These are phyloP conservation scores for Gymnopithys bicolor DNA, from an alignment of 2,797 vertebrate genomes.

Conservation along the genomic window DNA sequence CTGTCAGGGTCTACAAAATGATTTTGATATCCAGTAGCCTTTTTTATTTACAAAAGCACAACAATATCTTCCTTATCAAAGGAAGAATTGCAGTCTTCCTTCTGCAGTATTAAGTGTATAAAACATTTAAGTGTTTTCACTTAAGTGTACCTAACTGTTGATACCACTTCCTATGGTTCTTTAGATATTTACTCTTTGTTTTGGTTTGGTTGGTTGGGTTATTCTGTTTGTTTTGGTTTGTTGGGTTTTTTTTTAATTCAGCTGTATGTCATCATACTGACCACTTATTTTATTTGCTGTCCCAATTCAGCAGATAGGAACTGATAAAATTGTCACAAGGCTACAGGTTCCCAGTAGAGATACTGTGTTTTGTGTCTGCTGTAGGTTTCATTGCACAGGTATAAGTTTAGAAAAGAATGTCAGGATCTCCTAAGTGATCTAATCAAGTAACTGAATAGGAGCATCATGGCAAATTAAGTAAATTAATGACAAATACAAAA, in stretches of 20 bases:
- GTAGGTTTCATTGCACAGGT: background rate
- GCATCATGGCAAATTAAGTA: background rate
- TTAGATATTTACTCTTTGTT: background rate
- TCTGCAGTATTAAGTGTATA: background rate
- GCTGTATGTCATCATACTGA: background rate
- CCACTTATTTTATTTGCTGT: background rate
- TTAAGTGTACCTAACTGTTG: background rate
- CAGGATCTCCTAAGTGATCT: background rate
- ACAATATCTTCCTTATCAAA: background rate
- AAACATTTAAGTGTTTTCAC: background rate
- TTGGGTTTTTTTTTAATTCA: background rate
- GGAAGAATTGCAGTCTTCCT: background rate
- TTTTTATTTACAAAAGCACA: background rate
- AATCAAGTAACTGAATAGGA: background rate
- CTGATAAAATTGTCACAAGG: background rate
- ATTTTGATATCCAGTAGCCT: background rate
- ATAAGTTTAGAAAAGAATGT: background rate
- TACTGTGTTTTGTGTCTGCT: background rate
- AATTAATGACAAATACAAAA: background rate
- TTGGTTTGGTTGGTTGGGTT: background rate
- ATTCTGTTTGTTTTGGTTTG: too few relatives aligned
- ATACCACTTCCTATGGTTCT: background rate
- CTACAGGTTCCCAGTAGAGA: background rate
- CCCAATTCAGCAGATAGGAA: background rate
- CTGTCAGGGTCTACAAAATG: background rate